Evolutionary conservation across 2,113 vertebrate genomes (phyloP).

Genomic region (Eptatretus burgeri): DNA sequence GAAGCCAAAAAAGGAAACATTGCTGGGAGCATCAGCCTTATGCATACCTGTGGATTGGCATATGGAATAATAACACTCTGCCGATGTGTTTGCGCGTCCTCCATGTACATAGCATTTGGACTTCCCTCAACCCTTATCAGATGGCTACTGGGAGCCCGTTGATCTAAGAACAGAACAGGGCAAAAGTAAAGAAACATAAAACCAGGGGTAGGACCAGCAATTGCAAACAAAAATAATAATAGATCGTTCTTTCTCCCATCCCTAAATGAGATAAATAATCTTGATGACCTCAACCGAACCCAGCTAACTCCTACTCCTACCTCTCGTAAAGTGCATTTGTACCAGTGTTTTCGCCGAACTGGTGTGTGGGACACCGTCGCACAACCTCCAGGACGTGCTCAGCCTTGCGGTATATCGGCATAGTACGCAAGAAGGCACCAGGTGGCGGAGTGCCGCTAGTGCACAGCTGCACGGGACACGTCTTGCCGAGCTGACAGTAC

Average conservation of each 20-base stretch:
- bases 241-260: no score
- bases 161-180: no score
- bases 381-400: slow-evolving; percentile 94
- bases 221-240: no score
- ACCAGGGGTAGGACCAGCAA: no score
- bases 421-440: slow-evolving; percentile 68
- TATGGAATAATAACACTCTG: slow-evolving; percentile 44
- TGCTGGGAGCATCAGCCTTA: no score
- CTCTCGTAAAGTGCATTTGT: no score
- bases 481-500: slow-evolving; percentile 96
- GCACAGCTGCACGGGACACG: slow-evolving; percentile 94
- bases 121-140: slow-evolving; percentile 41
- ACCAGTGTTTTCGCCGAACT: slow-evolving; percentile 36
- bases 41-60: slow-evolving; percentile 30
- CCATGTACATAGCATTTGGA: slow-evolving; percentile 20
- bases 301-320: no score
- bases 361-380: slow-evolving; percentile 82
- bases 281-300: no score
- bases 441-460: slow-evolving; percentile 69
- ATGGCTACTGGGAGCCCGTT: slow-evolving; percentile 21
- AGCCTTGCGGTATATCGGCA: slow-evolving; percentile 96
- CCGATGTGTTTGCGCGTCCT: slow-evolving; percentile 22
- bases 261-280: no score
- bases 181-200: no score
- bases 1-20: no score